Evolutionary conservation across 2,888 invertebrate species (phyloP).

Genomic region (Sphaeridia pumilis): DNA sequence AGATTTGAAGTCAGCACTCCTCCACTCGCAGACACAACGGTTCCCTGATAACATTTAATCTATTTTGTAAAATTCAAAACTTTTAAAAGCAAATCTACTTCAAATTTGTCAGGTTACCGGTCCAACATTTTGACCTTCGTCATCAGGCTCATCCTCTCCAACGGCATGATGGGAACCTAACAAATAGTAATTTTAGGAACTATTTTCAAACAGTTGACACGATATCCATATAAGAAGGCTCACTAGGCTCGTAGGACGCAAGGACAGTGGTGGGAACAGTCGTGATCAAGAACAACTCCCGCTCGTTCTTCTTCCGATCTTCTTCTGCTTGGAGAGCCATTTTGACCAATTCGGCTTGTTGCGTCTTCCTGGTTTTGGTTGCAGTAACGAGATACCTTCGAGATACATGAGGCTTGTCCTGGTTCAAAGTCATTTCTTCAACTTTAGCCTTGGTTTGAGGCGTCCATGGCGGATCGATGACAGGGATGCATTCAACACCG

Average conservation of each 20-base stretch:
- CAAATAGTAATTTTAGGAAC: not conserved
- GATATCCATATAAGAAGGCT: conserved; percentile 44
- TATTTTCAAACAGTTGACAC: not conserved
- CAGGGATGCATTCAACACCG: conserved; percentile 84
- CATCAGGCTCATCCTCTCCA: conserved; percentile 34
- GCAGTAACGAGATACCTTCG: conserved; percentile 92
- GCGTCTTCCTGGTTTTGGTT: conserved; percentile 95
- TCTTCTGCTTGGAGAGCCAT: conserved; percentile 90
- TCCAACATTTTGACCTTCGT: conserved; percentile 26
- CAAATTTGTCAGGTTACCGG: conserved; percentile 8
- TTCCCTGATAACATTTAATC: too few species aligned
- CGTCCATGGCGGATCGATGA: conserved; percentile 98
- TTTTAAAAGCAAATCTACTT: not conserved
- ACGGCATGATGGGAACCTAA: conserved; percentile 33
- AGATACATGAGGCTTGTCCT: conserved; percentile 49
- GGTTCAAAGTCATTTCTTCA: conserved; percentile 95
- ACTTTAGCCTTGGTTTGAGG: conserved; percentile 96
- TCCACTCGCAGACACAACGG: not conserved
- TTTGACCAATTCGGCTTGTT: conserved; percentile 95
- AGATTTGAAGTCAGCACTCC: conserved; percentile 14
- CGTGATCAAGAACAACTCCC: conserved; percentile 89
- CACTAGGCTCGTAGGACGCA: conserved; percentile 90
- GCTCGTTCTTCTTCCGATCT: conserved; percentile 84
- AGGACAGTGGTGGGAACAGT: conserved; percentile 89
- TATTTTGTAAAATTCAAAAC: not conserved